Conservation (phyloP, 2,113 vertebrate genomes). For the Arothron firmamentum region DNA sequence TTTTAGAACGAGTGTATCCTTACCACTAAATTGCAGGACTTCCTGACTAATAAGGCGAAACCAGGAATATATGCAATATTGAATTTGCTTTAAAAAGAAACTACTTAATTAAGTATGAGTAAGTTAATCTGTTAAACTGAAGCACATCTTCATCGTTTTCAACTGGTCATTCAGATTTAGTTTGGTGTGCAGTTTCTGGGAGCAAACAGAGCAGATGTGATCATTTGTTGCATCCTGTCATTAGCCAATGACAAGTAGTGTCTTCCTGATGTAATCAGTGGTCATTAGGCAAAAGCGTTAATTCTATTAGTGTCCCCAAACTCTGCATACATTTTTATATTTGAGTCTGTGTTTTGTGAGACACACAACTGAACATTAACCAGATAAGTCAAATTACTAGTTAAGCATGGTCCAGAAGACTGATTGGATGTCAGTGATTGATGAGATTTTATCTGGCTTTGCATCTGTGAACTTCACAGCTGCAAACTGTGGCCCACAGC, state of each 20-base stretch:
- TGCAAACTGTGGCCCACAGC: slow-evolving; percentile 14
- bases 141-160: background rate
- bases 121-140: slow-evolving; percentile 1
- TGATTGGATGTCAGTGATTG: slow-evolving; percentile 61
- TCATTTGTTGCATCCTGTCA: slow-evolving; percentile 49
- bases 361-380: slow-evolving; percentile 50
- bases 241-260: slow-evolving; percentile 56
- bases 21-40: background rate
- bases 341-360: slow-evolving; percentile 36
- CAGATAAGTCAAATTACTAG: slow-evolving; percentile 56
- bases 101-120: background rate
- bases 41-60: background rate
- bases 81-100: background rate
- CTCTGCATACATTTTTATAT: slow-evolving; percentile 49
- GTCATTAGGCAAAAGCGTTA: slow-evolving; percentile 61
- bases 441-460: slow-evolving; percentile 49
- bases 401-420: slow-evolving; percentile 31
- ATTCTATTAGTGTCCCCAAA: slow-evolving; percentile 63
- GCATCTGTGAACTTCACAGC: slow-evolving; percentile 2
- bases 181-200: slow-evolving; percentile 30
- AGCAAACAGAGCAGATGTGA: slow-evolving; percentile 47
- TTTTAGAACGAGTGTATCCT: background rate
- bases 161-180: slow-evolving; percentile 13
- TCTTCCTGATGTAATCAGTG: slow-evolving; percentile 68
- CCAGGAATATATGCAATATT: background rate